A percentile compares a stretch with the other conserved stretches of the same genome.
phyloP scores from a whole-genome alignment of 2,797 vertebrate species.

The Bradypodion ventrale region DNA sequence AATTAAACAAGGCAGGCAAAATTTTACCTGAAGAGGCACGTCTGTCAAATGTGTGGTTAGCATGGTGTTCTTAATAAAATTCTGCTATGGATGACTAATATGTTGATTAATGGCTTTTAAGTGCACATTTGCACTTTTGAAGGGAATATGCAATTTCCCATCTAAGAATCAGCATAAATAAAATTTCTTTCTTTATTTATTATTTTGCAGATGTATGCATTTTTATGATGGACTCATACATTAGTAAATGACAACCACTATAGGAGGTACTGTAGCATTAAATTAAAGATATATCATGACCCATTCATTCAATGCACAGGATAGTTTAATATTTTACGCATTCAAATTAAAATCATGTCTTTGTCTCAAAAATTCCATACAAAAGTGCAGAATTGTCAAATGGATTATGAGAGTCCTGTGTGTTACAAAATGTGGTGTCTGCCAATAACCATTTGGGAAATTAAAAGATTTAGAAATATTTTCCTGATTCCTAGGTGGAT shows the following conservation, averaged over 20 bases:
- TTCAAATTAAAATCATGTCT: conserved; percentile 36
- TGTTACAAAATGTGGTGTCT: conserved; percentile 31
- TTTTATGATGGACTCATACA: conserved; percentile 50
- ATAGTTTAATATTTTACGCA: conserved; percentile 50
- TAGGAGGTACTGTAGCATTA: conserved; percentile 53
- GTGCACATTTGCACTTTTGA: conserved; percentile 57
- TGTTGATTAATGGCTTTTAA: conserved; percentile 71
- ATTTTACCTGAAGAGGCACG: conserved; percentile 69
- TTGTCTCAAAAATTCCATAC: conserved; percentile 5
- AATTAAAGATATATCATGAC: conserved; percentile 66
- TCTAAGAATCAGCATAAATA: conserved; percentile 51
- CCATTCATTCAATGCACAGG: conserved; percentile 40
- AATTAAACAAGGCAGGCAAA: conserved; percentile 67
- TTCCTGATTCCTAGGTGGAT: neutral
- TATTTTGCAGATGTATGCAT: conserved; percentile 50
- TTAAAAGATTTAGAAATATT: conserved; percentile 8
- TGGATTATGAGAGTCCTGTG: conserved; percentile 36
- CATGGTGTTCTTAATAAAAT: conserved; percentile 57
- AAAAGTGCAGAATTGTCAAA: conserved; percentile 38
- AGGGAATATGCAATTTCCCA: conserved; percentile 53
- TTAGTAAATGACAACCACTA: conserved; percentile 61
- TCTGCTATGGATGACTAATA: conserved; percentile 63
- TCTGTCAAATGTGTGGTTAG: conserved; percentile 67
- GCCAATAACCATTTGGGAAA: conserved; percentile 1
- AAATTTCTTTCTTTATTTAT: conserved; percentile 22